Percentiles rank a stretch among this genome's conserved stretches.
These are phyloP conservation scores for Burhinus bistriatus DNA, from an alignment of 2,113 vertebrate genomes.

Conservation along the genomic window DNA sequence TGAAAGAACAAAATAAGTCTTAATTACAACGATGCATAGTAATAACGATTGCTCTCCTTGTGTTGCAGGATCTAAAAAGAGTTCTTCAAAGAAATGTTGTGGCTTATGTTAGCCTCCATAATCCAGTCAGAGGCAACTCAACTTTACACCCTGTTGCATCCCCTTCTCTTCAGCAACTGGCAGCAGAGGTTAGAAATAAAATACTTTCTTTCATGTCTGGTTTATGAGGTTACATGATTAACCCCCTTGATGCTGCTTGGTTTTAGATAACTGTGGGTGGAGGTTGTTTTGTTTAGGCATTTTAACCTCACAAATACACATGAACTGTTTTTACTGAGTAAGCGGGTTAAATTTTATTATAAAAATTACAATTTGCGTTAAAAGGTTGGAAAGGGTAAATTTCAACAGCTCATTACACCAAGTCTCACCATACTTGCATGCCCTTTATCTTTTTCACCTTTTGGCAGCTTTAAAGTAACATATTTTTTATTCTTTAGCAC, in stretches of 20 bases:
- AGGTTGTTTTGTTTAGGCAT: background rate
- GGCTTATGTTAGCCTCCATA: slow-evolving; percentile 87
- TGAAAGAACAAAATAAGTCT: background rate
- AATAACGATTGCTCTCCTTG: background rate
- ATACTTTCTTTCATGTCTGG: background rate
- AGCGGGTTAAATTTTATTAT: background rate
- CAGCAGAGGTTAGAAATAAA: slow-evolving; percentile 78
- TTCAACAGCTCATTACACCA: background rate
- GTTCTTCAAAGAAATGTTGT: slow-evolving; percentile 86
- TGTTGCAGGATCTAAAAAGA: slow-evolving; percentile 81
- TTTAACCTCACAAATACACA: background rate
- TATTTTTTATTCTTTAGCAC: background rate
- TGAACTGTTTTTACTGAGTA: background rate
- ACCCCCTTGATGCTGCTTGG: background rate
- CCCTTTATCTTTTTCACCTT: background rate
- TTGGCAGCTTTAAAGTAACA: background rate
- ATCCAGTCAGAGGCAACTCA: slow-evolving; percentile 81
- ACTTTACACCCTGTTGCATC: slow-evolving; percentile 80
- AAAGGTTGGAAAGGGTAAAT: background rate
- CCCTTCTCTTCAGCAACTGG: slow-evolving; percentile 87
- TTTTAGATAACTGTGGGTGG: background rate
- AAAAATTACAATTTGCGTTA: background rate
- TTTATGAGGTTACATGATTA: background rate
- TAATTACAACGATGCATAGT: background rate
- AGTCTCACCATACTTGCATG: background rate